Conservation (phyloP, 2,888 invertebrate genomes). For the Rotaria socialis region DNA sequence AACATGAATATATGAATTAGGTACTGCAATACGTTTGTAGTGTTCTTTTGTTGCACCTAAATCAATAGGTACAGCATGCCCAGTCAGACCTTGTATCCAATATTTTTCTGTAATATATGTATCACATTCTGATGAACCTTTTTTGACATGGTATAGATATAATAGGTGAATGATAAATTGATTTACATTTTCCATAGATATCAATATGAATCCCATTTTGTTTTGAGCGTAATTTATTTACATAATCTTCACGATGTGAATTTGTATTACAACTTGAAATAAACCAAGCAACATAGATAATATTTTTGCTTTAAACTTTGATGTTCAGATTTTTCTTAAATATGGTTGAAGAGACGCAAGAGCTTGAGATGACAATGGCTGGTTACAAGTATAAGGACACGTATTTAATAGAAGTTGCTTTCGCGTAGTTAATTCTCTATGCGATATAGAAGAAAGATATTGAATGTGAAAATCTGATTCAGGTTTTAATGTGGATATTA, state of each 20-base stretch:
- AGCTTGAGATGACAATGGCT: neutral
- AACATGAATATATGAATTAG: neutral
- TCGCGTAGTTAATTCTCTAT: neutral
- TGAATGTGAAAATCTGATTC: too few species aligned
- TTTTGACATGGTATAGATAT: neutral
- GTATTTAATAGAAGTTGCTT: neutral
- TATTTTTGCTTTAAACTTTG: neutral
- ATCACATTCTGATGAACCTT: neutral
- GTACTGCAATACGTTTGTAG: neutral
- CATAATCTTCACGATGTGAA: conserved; percentile 48
- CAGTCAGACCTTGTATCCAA: neutral
- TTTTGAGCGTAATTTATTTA: conserved; percentile 46
- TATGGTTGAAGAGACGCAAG: neutral
- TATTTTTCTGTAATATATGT: conserved; percentile 22
- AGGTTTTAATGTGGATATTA: too few species aligned
- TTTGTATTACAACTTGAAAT: conserved; percentile 49
- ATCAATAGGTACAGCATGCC: neutral
- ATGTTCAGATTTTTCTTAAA: neutral
- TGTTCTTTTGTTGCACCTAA: neutral
- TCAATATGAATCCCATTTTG: conserved; percentile 49
- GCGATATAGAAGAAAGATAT: neutral
- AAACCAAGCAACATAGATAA: conserved; percentile 48
- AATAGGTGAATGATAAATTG: neutral
- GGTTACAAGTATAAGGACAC: neutral
- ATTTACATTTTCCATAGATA: conserved; percentile 48